Conservation (phyloP, 1,140 invertebrate genomes). For the Drosophila prosaltans region DNA sequence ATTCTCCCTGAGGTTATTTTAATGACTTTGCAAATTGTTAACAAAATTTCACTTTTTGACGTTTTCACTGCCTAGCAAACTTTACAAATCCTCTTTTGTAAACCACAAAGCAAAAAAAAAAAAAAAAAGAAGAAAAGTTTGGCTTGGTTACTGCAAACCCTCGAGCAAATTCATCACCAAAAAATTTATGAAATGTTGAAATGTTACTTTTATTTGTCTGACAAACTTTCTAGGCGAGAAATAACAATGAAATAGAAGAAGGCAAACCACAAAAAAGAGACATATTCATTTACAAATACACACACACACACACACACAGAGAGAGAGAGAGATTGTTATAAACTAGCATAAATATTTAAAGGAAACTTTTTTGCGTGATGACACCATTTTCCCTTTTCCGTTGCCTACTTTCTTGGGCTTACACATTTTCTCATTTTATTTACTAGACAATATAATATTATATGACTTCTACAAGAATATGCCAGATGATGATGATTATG, state of each 20-base stretch:
- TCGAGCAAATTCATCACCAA: slow-evolving; percentile 15
- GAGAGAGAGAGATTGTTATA: slow-evolving; percentile 12
- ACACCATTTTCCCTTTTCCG: not conserved
- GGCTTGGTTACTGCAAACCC: not conserved
- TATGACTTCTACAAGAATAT: slow-evolving; percentile 25
- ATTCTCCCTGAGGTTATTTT: slow-evolving; percentile 11
- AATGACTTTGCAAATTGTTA: slow-evolving; percentile 8
- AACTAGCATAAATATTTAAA: slow-evolving; percentile 38
- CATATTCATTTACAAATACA: not conserved
- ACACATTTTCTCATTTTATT: not conserved
- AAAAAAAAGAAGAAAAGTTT: not conserved
- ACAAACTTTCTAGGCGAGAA: slow-evolving; percentile 24
- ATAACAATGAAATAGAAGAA: slow-evolving; percentile 14
- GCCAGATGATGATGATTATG: slow-evolving; percentile 21
- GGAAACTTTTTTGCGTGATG: slow-evolving; percentile 28
- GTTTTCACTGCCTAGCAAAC: not conserved
- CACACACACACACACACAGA: not conserved
- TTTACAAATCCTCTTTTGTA: not conserved
- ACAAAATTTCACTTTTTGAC: slow-evolving; percentile 6
- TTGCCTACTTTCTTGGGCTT: slow-evolving; percentile 45
- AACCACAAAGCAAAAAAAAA: not conserved
- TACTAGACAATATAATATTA: slow-evolving; percentile 31
- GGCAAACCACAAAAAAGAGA: not conserved
- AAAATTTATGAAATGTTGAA: slow-evolving; percentile 13
- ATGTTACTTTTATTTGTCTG: slow-evolving; percentile 3